phyloP scores from a whole-genome alignment of 2,797 vertebrate species.

The Crenuchus spilurus region DNA sequence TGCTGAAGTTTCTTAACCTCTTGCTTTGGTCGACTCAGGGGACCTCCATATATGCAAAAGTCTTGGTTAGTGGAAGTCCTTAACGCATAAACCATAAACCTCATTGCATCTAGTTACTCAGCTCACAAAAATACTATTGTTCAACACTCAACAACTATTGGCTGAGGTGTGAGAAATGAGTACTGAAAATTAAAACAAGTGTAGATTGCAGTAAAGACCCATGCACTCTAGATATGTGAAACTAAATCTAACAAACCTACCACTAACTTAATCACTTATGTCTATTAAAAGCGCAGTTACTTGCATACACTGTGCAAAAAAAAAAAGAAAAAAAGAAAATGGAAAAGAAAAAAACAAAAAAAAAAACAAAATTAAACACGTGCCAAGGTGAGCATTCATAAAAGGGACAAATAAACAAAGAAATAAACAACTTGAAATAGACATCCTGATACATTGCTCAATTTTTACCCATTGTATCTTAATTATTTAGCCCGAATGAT shows the following conservation, averaged over 20 bases:
- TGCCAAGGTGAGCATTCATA: constrained; percentile 55
- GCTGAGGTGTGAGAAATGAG: constrained; percentile 48
- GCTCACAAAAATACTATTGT: constrained; percentile 48
- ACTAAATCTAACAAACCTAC: constrained; percentile 45
- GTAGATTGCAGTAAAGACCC: constrained; percentile 48
- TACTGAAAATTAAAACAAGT: constrained; percentile 31
- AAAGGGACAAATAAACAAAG: constrained; percentile 54
- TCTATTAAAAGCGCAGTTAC: constrained; percentile 62
- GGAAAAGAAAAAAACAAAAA: constrained; percentile 53
- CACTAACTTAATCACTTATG: constrained; percentile 54
- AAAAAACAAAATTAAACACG: constrained; percentile 57
- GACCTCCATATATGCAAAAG: not conserved
- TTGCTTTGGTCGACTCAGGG: constrained; percentile 32
- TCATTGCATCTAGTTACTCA: constrained; percentile 30
- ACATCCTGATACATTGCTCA: constrained; percentile 58
- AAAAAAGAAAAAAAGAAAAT: constrained; percentile 54
- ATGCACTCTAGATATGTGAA: constrained; percentile 50
- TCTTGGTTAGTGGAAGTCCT: constrained; percentile 8
- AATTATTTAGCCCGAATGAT: constrained; percentile 56
- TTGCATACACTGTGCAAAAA: constrained; percentile 59
- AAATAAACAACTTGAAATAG: constrained; percentile 59
- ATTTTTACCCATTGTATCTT: constrained; percentile 56
- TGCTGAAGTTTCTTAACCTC: constrained; percentile 36
- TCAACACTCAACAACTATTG: constrained; percentile 36
- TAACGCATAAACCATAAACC: constrained; percentile 27